Evolutionary conservation across 2,797 vertebrate species (phyloP).

Genomic region (Tachyglossus aculeatus): DNA sequence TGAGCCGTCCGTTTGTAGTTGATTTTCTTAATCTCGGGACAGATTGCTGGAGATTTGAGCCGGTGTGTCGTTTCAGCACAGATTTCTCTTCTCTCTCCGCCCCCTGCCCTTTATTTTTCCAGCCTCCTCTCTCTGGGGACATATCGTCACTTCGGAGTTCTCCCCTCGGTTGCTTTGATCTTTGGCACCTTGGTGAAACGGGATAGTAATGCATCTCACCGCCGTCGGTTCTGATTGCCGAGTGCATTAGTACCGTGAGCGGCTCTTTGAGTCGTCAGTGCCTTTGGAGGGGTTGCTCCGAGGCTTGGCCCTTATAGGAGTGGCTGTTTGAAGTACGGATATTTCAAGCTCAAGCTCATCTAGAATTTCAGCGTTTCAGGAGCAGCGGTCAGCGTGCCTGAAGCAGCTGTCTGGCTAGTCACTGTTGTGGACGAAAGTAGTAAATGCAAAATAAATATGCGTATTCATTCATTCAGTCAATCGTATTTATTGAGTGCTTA

Average conservation of each 20-base stretch:
- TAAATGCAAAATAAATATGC: not conserved
- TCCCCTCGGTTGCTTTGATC: not conserved
- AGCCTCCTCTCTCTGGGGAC: not conserved
- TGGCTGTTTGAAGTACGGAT: not conserved
- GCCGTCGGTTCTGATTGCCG: not conserved
- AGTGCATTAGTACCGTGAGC: not conserved
- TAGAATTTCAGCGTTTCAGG: constrained; percentile 1
- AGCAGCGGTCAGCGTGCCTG: not conserved
- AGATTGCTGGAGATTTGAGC: no score
- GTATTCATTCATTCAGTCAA: no score
- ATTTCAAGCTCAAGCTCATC: not conserved
- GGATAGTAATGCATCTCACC: no score
- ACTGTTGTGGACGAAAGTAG: not conserved
- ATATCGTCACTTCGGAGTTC: not conserved
- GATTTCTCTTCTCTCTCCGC: no score
- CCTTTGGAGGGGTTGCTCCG: not conserved
- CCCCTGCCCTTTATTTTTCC: not conserved
- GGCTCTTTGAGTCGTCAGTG: constrained; percentile 5
- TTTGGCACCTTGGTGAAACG: not conserved
- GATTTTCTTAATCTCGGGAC: no score
- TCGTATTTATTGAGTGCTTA: no score
- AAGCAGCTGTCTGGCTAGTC: not conserved
- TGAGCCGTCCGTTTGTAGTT: no score
- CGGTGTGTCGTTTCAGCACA: no score
- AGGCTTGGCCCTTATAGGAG: not conserved